Base-by-base conservation (phyloP, 1,140 invertebrate species). In the Radopholus similis region DNA sequence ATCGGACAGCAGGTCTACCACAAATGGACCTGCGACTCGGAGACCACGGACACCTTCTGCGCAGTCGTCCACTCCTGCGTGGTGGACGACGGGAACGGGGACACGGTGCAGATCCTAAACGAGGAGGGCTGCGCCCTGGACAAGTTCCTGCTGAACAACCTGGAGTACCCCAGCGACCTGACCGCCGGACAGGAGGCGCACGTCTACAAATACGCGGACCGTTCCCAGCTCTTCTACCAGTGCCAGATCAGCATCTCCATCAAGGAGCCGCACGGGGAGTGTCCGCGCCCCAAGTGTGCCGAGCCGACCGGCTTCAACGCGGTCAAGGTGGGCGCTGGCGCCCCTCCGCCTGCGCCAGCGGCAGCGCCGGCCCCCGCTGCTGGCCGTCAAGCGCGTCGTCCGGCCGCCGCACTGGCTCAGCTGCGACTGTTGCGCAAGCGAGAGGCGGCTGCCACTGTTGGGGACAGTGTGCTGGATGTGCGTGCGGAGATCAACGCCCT, bases 1-100 rank as follows among this genome's bases (percentile, higher is more conserved):
- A 83, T 81, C 56, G 79, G 79, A 34, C 81, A 83, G 64, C 78
- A 81, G 66, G 79, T 81, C 56, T 81, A 81, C 57, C 79, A 81
- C 72, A 81, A 83, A 68, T 81, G 81, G 81, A 83, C 81, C 23
- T 81, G 79, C 55, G 81, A 83, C 69, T 79, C 79, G 26, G 79
- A 81, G 66, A 81, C 79, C 42, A 64, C 67, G 32, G 78, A 81
- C 66, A 81, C 81, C 26, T 81, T 83, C 79, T 81, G 79, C 64
- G 73, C 75, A 30, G 74, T 83, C 42, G 79, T 81, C 35, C 80
- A 82, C 72, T 74, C 77, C n/a, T 78, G 78, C 60, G n/a, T n/a
- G n/a, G 79, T 81, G 37, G 79, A 81, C 70, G 81, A 81, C 67
- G 79, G 79, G 35, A 78, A 81, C 59, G 81, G 81, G 38, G 80